Conservation (phyloP, 2,888 invertebrate species). For the Drosophila koepferae region DNA sequence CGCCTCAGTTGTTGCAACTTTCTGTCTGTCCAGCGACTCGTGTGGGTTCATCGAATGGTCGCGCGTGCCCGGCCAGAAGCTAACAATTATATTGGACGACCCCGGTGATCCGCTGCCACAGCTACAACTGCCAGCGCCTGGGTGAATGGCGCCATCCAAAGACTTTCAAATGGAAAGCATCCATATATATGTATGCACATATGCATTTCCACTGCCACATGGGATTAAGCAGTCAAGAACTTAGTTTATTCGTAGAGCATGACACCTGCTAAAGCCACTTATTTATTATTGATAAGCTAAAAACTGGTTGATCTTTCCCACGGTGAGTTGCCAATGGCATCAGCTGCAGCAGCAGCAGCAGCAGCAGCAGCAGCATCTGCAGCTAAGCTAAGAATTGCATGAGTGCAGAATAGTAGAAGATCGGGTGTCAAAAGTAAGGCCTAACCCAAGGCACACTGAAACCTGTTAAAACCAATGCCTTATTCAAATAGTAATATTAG, state of each 20-base stretch:
- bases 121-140: slow-evolving; percentile 59
- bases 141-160: slow-evolving; percentile 42
- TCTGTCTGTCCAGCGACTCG: slow-evolving; percentile 65
- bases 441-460: neutral
- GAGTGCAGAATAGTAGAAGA: slow-evolving; percentile 87
- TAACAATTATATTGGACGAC: slow-evolving; percentile 81
- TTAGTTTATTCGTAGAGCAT: slow-evolving; percentile 80
- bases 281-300: slow-evolving; percentile 77
- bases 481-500: neutral
- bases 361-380: slow-evolving; percentile 85
- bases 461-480: slow-evolving; percentile 2
- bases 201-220: slow-evolving; percentile 71
- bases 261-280: slow-evolving; percentile 84
- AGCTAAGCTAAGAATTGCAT: slow-evolving; percentile 87
- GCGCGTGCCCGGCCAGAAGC: slow-evolving; percentile 72
- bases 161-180: slow-evolving; percentile 13
- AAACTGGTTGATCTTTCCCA: slow-evolving; percentile 91
- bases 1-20: neutral
- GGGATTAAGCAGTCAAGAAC: slow-evolving; percentile 86
- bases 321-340: slow-evolving; percentile 91
- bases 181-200: neutral
- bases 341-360: slow-evolving; percentile 63
- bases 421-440: slow-evolving; percentile 85
- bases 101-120: slow-evolving; percentile 63
- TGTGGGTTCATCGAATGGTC: slow-evolving; percentile 78